A percentile compares a stretch with the other conserved stretches of the same genome.
Evolutionary conservation across 2,113 vertebrate species (phyloP).

Genomic region (Malurus cyaneus): DNA sequence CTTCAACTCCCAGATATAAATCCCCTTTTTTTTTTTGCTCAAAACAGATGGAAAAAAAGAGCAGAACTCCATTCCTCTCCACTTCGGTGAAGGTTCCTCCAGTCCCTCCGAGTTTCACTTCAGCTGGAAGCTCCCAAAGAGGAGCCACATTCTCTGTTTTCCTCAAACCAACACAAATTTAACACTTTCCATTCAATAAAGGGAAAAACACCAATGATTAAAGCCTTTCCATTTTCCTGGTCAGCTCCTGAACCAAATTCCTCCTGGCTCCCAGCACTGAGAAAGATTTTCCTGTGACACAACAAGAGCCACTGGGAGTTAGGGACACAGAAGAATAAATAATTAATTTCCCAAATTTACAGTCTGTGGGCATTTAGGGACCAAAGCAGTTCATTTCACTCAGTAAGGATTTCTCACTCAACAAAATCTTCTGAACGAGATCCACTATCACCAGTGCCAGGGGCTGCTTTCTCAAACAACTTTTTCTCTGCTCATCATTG

Average conservation of each 20-base stretch:
- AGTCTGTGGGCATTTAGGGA: neutral
- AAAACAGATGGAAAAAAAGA: neutral
- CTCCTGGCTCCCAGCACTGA: neutral
- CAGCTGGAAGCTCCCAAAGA: neutral
- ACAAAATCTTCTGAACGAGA: neutral
- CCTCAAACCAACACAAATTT: neutral
- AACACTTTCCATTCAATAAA: neutral
- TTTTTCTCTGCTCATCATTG: neutral
- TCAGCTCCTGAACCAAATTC: neutral
- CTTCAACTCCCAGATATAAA: neutral
- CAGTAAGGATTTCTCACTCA: neutral
- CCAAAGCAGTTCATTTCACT: neutral
- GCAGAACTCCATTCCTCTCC: neutral
- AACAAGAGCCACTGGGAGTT: accelerated
- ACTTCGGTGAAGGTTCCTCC: neutral
- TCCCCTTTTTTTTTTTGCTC: neutral
- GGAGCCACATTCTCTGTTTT: neutral
- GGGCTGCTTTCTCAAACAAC: neutral
- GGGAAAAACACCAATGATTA: neutral
- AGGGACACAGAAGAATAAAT: neutral
- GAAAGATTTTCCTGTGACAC: neutral
- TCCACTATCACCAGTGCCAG: neutral
- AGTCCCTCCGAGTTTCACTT: neutral
- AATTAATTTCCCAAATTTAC: neutral
- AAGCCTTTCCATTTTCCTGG: neutral